These are phyloP conservation scores for Meleagris gallopavo DNA, from an alignment of 2,113 vertebrate species.

Conservation along the genomic window DNA sequence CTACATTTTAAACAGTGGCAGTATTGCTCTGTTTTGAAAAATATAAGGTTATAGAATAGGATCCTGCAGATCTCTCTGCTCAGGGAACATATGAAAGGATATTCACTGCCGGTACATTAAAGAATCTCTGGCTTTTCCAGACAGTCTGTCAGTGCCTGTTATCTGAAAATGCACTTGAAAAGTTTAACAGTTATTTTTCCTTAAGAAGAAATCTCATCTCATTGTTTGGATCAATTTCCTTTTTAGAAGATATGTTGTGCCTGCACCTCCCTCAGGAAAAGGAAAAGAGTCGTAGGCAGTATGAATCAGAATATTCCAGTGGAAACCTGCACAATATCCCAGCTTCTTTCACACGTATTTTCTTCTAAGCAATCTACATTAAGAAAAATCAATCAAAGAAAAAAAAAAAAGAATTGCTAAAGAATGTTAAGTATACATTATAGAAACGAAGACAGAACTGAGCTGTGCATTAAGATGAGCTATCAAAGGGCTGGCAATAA, in stretches of 20 bases:
- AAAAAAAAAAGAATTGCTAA: neutral
- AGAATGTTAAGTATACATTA: neutral
- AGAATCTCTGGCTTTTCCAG: neutral
- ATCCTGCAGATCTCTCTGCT: neutral
- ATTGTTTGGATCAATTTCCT: neutral
- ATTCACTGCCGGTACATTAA: neutral
- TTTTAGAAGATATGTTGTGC: neutral
- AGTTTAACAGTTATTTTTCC: neutral
- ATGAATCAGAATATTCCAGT: neutral
- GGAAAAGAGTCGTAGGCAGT: neutral
- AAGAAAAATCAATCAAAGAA: neutral
- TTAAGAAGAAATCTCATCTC: neutral
- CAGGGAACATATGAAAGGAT: neutral
- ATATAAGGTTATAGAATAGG: neutral
- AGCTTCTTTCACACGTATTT: constrained; percentile 2
- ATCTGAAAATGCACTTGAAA: constrained; percentile 7
- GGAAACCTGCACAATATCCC: neutral
- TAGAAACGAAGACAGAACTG: neutral
- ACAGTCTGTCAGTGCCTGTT: neutral
- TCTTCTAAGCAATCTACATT: neutral
- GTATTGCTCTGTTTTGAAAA: neutral
- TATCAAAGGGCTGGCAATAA: neutral
- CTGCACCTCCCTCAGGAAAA: neutral
- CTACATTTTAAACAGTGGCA: neutral
- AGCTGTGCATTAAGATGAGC: neutral